Evolutionary conservation across 92 coral and sea anemone species (phyloP), one percentile per base, ranked within the genome.

Genomic region (Epizoanthus illoricatus): DNA sequence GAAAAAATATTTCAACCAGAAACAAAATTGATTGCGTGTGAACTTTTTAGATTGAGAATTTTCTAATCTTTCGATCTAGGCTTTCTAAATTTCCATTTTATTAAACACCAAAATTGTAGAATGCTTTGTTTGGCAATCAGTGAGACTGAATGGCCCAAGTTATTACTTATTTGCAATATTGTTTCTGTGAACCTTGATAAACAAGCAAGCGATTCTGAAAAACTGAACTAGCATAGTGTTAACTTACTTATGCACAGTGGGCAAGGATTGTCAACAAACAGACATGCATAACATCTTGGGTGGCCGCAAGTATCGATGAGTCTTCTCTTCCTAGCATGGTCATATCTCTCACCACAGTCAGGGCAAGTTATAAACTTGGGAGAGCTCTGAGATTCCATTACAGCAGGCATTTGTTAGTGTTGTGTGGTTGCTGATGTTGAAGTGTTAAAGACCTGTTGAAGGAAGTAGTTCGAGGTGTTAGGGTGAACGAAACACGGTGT

Each of bases 321-420:
- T 84, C 98, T 74, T 80, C 98, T 83, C 57, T 90, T 91, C 69
- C 85, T 92, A 41, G 88, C 87, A 41, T 90, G 93, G 86, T 91
- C 94, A 76, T 95, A 95, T 70, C 93, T 90, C 33, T 90, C 94
- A 62, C 92, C 92, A 69, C 98, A 95, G 80, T 95, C 98, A 12
- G 98, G 98, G 67, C 98, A 95, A 79, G 93, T 93, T 62, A 93
- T 87, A 72, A 95, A 95, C 88, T 95, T 95, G 20, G 98, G 98
- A 15, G 95, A 89, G 70, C 81, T 47, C 91, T 81, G 79, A 7
- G 81, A 88, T 8, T 89, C 95, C 97, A 91, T 93, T 23, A 90
- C 76, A 41, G 94, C 76, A 68, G 97, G 94, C 97, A 93, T 93
- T 87, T 74, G 91, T 70, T 57, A 39, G 75, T 54, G 74, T 4